phyloP scores from a whole-genome alignment of 2,797 vertebrate genomes.

The Leptodactylus fallax region DNA sequence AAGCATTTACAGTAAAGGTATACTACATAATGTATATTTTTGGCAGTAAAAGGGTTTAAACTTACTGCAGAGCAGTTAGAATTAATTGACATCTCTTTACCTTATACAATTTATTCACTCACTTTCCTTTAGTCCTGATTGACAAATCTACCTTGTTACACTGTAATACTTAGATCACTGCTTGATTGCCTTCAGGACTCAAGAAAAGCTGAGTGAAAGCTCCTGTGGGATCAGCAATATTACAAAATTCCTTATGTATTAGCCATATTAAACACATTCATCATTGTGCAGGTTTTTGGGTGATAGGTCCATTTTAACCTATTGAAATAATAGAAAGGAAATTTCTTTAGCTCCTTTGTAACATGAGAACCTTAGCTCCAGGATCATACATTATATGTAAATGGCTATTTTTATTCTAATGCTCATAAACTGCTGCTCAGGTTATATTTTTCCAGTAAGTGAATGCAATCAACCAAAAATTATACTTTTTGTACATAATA shows the following conservation, averaged over 20 bases:
- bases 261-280: not conserved
- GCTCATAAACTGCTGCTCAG: not conserved
- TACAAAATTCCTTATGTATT: not conserved
- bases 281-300: not conserved
- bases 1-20: too few relatives aligned
- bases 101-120: too few relatives aligned
- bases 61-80: too few relatives aligned
- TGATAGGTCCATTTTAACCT: not conserved
- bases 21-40: too few relatives aligned
- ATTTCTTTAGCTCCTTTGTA: not conserved
- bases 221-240: too few relatives aligned
- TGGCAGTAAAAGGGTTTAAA: too few relatives aligned
- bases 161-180: too few relatives aligned
- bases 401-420: not conserved
- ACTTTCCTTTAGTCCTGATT: too few relatives aligned
- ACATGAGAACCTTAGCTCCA: not conserved
- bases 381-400: not conserved
- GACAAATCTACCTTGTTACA: too few relatives aligned
- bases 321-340: not conserved
- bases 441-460: not conserved
- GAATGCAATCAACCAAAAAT: not conserved
- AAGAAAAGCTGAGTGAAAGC: too few relatives aligned
- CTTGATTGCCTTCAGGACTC: too few relatives aligned
- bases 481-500: not conserved
- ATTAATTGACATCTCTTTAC: too few relatives aligned